Evolutionary conservation across 2,113 vertebrate genomes (phyloP).

Genomic region (Ardeotis arabs): DNA sequence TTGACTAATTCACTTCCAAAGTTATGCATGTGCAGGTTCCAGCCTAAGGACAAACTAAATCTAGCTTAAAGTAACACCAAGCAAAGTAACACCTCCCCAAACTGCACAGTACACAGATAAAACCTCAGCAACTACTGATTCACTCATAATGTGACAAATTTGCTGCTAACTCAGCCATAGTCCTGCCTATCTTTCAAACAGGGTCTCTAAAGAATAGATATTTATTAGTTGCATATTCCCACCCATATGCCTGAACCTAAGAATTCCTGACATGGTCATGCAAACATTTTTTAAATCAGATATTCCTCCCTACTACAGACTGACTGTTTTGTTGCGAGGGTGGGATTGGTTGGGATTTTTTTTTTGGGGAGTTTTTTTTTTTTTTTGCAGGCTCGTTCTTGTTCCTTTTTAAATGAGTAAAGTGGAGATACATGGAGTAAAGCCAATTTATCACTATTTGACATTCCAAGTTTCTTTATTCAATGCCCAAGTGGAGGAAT

Average conservation of each 20-base stretch:
- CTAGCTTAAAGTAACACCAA: not conserved
- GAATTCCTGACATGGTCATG: not conserved
- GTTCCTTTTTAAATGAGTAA: not conserved
- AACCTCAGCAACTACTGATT: not conserved
- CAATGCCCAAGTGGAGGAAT: not conserved
- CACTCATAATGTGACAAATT: not conserved
- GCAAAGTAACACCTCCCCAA: not conserved
- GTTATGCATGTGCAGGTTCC: not conserved
- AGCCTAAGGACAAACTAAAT: not conserved
- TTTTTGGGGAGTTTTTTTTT: rapidly evolving
- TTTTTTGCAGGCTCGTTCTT: not conserved
- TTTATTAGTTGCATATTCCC: not conserved
- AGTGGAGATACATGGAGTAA: not conserved
- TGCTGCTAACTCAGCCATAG: not conserved
- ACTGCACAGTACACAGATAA: not conserved
- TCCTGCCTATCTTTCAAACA: not conserved
- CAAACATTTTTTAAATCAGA: not conserved
- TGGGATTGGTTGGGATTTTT: not conserved
- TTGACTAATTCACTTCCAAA: not conserved
- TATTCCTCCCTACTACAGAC: not conserved
- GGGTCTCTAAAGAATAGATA: not conserved
- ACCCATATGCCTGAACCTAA: not conserved
- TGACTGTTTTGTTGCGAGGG: not conserved
- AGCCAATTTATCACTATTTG: not conserved
- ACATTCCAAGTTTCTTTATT: not conserved